Conservation (phyloP, 2,113 vertebrate genomes). For the Poeciliopsis prolifica region DNA sequence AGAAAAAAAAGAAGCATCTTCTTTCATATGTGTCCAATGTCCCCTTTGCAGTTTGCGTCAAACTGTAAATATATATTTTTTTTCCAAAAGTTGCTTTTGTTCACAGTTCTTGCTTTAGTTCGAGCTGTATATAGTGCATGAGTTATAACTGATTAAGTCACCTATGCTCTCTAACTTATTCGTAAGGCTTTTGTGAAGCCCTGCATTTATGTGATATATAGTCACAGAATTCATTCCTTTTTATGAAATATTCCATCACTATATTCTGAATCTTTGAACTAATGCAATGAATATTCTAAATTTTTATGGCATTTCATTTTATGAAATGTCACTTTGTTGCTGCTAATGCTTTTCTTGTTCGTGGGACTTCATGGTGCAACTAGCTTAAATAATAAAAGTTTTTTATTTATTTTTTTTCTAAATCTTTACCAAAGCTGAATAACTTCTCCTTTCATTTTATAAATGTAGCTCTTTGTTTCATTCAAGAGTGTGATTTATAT, state of each 20-base stretch:
- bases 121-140: background rate
- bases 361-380: background rate
- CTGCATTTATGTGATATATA: background rate
- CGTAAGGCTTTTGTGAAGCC: background rate
- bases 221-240: background rate
- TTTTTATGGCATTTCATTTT: conserved; percentile 20
- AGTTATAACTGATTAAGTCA: background rate
- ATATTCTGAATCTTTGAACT: background rate
- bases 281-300: conserved; percentile 4
- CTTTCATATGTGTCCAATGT: background rate
- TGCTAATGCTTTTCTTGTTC: conserved; percentile 18
- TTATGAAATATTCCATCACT: background rate
- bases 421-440: background rate
- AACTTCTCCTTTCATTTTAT: conserved; percentile 4
- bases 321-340: conserved; percentile 15
- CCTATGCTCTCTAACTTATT: background rate
- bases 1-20: background rate
- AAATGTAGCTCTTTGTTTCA: background rate
- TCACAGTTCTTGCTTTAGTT: background rate
- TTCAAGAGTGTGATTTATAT: background rate
- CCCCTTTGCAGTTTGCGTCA: background rate
- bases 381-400: conserved; percentile 7
- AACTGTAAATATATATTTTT: background rate
- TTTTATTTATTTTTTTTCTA: conserved; percentile 1
- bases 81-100: background rate